Percentiles rank a stretch among this genome's conserved stretches.
Conservation (phyloP, 2,888 invertebrate genomes). For the Keiferia lycopersicella region DNA sequence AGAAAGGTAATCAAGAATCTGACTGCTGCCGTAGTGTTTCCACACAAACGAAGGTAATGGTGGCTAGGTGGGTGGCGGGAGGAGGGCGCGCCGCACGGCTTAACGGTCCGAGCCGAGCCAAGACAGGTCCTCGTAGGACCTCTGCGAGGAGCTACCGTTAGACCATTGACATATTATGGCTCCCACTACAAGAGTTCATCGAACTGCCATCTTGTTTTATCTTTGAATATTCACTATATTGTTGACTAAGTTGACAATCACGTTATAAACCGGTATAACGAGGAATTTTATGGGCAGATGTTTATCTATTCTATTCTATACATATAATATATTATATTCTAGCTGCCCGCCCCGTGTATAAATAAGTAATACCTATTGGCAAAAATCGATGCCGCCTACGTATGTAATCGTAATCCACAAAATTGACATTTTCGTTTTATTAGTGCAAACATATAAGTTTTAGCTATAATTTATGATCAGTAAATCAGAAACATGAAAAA, state of each 20-base stretch:
- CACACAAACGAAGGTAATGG: conserved; percentile 27
- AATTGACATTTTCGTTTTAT: no score
- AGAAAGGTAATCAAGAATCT: not conserved
- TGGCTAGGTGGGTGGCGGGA: not conserved
- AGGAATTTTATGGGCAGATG: no score
- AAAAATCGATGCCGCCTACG: no score
- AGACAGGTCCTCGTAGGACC: conserved; percentile 43
- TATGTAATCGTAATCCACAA: no score
- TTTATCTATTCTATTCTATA: no score
- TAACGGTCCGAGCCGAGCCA: conserved; percentile 44
- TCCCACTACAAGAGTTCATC: conserved; percentile 30
- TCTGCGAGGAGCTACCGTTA: conserved; percentile 47
- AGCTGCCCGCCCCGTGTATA: no score
- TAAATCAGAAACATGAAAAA: no score
- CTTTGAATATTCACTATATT: not conserved
- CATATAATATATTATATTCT: no score
- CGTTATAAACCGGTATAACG: not conserved
- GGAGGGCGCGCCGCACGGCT: conserved; percentile 20
- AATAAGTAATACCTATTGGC: no score
- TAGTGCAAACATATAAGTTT: no score
- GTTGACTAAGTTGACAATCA: not conserved
- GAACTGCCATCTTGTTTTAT: not conserved
- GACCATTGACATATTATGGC: conserved; percentile 38
- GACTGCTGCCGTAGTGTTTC: not conserved
- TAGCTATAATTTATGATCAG: no score